Evolutionary conservation across 2,888 invertebrate genomes (phyloP).

Genomic region (Nemurella pictetii): DNA sequence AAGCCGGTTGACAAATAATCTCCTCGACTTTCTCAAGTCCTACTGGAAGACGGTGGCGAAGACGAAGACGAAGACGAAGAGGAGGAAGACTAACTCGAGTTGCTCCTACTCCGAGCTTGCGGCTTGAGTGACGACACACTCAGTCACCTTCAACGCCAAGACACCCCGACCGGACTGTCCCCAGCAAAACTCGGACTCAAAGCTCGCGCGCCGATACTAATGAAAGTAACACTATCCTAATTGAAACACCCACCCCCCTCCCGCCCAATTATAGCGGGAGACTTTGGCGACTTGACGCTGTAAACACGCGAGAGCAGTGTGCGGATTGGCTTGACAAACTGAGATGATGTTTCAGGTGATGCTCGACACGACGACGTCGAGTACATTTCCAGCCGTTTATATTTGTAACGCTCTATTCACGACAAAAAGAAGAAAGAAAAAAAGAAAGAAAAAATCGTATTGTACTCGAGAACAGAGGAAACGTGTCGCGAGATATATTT

Average conservation of each 20-base stretch:
- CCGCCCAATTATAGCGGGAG: not conserved
- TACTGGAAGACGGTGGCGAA: not conserved
- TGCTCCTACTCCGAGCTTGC: not conserved
- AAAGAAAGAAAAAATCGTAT: not conserved
- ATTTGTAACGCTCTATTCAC: too few species aligned
- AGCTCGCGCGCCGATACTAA: not conserved
- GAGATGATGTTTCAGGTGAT: not conserved
- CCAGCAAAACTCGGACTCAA: not conserved
- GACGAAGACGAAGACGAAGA: not conserved
- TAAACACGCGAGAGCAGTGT: not conserved
- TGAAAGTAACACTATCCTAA: not conserved
- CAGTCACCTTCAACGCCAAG: not conserved
- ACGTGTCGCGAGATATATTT: not conserved
- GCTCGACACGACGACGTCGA: not conserved
- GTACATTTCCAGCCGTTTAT: too few species aligned
- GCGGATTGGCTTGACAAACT: not conserved
- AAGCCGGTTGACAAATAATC: conserved; percentile 16
- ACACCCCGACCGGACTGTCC: not conserved
- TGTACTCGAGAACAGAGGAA: not conserved
- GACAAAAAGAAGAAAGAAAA: not conserved
- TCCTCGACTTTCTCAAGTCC: not conserved
- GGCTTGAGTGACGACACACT: not conserved
- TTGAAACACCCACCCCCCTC: too few species aligned
- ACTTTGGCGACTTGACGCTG: not conserved
- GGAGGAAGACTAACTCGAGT: too few species aligned